Base-by-base conservation (phyloP, 2,113 vertebrate species). In the Saccopteryx leptura region DNA sequence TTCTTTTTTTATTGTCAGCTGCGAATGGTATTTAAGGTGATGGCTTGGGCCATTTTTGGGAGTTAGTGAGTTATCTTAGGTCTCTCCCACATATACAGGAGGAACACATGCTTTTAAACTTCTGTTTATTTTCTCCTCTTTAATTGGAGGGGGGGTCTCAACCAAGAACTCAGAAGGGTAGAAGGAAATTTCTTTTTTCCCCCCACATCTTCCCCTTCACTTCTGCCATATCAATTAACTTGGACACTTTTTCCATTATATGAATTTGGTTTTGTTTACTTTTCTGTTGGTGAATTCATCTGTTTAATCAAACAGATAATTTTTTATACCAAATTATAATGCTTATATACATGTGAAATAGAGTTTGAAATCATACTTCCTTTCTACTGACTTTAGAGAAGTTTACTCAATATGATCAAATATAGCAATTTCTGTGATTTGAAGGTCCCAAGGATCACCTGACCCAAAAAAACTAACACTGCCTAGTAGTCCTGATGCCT, bases 271-370 rank as follows among this genome's bases (percentile, higher is more conserved):
- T n/a, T 78, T 65, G 50, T 80, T 88, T 69, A 85, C 10, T 85
- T 91, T 76, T 26, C 23, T 56, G 19, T 71, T 91, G 82, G 89
- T 79, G 58, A 83, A 54, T 90, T 95, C 15, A 75, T 65, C 18
- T 92, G 75, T 71, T 9, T 90, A 89, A 66, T 15, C 17, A 66
- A 78, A 63, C 8, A 86, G 13, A 69, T 6, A 33, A 60, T 4
- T 63, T 81, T 75, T 87, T 18, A 56, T 52, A 54, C 21, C 28
- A 84, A 82, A 86, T 68, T 12, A 66, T 66, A 81, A 66, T 66
- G 66, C 60, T 94, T 92, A 60, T 56, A 28, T 65, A 39, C 24
- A 85, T 61, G 33, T 84, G 54, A 88, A 93, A 69, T 54, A 26
- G 31, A 28, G 19, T 39, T 39, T 91, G 60, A 83, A 89, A 96